phyloP scores from a whole-genome alignment of 2,888 invertebrate genomes.

The Limnephilus lunatus region DNA sequence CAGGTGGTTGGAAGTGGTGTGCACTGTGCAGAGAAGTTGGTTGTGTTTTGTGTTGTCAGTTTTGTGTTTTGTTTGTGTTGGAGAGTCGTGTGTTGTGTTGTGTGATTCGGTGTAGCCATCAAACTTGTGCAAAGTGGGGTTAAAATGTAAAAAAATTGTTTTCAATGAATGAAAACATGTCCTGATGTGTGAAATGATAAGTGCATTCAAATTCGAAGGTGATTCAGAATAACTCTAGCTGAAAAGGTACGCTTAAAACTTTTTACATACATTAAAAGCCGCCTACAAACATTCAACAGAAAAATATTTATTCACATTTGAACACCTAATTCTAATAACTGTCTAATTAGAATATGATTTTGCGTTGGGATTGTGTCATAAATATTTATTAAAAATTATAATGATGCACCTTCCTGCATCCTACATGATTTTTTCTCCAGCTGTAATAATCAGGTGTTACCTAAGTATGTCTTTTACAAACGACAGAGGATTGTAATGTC shows the following conservation, averaged over 20 bases:
- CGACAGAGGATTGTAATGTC: neutral
- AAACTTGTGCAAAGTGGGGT: constrained; percentile 27
- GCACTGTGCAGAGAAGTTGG: neutral
- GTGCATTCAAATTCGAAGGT: constrained; percentile 20
- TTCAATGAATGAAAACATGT: constrained; percentile 35
- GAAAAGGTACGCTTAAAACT: constrained; percentile 3
- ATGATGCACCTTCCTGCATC: neutral
- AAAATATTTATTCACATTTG: neutral
- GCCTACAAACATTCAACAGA: neutral
- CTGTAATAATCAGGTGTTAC: neutral
- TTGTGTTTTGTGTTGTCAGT: constrained; percentile 26
- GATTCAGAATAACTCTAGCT: constrained; percentile 21
- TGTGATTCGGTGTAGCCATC: neutral
- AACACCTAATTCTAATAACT: neutral
- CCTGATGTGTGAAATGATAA: constrained; percentile 5
- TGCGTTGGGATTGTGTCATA: neutral
- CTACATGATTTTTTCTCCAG: neutral
- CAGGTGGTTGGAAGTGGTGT: constrained; percentile 15
- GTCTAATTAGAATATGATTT: neutral
- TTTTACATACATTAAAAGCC: neutral
- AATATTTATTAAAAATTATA: neutral
- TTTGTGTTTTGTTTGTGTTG: constrained; percentile 25
- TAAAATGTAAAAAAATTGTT: constrained; percentile 44
- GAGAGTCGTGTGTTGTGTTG: constrained; percentile 4
- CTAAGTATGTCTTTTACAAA: neutral